Evolutionary conservation across 1,140 invertebrate species (phyloP).

Genomic region (Heliothis virescens): DNA sequence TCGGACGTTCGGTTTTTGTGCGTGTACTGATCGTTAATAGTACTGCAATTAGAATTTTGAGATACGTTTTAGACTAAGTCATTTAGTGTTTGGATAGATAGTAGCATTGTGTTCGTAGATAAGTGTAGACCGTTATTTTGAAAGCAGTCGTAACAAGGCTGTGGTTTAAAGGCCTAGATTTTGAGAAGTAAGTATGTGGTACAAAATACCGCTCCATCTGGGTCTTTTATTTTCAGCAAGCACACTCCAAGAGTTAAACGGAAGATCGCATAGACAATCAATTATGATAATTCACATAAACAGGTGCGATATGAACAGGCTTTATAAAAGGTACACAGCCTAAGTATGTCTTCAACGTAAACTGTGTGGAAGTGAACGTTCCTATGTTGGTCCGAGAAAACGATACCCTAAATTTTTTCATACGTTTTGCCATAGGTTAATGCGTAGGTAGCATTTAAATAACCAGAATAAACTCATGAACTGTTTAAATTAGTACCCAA

Average conservation of each 20-base stretch:
- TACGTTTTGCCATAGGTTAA: too few relatives aligned
- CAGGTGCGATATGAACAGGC: constrained; percentile 15
- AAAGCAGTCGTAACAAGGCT: constrained; percentile 1
- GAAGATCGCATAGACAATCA: constrained; percentile 5
- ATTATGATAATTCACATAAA: not conserved
- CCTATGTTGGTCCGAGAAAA: too few relatives aligned
- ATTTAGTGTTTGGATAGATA: constrained; percentile 34
- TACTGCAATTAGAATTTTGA: constrained; percentile 52
- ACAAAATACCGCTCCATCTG: not conserved
- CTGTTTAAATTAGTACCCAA: not conserved
- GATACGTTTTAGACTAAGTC: constrained; percentile 9
- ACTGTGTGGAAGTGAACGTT: not conserved
- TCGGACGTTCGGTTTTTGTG: constrained; percentile 59
- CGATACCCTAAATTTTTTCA: too few relatives aligned
- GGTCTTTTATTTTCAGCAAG: not conserved
- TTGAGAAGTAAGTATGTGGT: not conserved
- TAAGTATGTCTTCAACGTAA: constrained; percentile 12
- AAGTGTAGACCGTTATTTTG: constrained; percentile 9
- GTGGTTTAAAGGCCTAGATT: constrained; percentile 11
- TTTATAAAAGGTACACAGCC: constrained; percentile 21
- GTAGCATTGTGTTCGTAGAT: not conserved
- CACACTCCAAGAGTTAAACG: not conserved
- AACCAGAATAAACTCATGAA: too few relatives aligned
- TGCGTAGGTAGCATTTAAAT: not conserved
- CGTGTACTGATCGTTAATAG: constrained; percentile 50